Conservation (phyloP, 1,140 invertebrate genomes). For the Drosophila malerkotliana region DNA sequence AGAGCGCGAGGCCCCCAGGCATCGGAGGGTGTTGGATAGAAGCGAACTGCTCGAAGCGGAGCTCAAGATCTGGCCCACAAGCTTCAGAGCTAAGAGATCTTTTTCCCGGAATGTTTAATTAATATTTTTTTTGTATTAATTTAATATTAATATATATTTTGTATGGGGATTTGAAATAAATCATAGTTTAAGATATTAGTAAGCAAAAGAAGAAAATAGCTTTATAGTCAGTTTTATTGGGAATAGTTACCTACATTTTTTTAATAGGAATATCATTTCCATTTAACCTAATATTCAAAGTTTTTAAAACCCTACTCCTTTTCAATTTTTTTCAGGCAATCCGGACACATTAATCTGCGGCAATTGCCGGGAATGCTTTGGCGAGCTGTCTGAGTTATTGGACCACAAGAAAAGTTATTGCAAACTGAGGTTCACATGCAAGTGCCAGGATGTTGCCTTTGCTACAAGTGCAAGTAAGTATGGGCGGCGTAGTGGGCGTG, state of each 20-base stretch:
- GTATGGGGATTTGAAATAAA: slow-evolving; percentile 3
- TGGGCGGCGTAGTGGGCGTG: neutral
- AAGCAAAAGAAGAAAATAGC: neutral
- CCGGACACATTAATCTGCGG: slow-evolving; percentile 95
- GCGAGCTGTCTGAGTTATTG: slow-evolving; percentile 91
- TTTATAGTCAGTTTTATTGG: too few species aligned
- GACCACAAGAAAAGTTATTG: slow-evolving; percentile 94
- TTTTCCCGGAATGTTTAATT: neutral
- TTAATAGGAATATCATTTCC: too few species aligned
- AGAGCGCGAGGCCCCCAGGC: neutral
- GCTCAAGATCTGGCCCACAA: slow-evolving; percentile 47
- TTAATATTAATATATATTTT: slow-evolving; percentile 12
- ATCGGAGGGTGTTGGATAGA: slow-evolving; percentile 10
- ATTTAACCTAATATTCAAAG: neutral
- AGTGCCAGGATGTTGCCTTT: slow-evolving; percentile 87
- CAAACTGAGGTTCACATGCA: slow-evolving; percentile 93
- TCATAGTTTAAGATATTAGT: neutral
- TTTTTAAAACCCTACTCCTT: slow-evolving; percentile 12
- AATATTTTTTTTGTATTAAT: neutral
- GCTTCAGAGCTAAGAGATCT: slow-evolving; percentile 3
- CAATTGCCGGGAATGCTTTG: slow-evolving; percentile 93
- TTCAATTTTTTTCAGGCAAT: slow-evolving; percentile 87
- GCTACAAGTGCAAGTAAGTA: slow-evolving; percentile 83
- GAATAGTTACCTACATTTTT: too few species aligned
- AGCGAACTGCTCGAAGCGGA: slow-evolving; percentile 48